A percentile compares a stretch with the other conserved stretches of the same genome.
These are phyloP conservation scores for Mnemiopsis leidyi DNA, from an alignment of 37 sponge, comb jelly and placozoan genomes.

Conservation along the genomic window DNA sequence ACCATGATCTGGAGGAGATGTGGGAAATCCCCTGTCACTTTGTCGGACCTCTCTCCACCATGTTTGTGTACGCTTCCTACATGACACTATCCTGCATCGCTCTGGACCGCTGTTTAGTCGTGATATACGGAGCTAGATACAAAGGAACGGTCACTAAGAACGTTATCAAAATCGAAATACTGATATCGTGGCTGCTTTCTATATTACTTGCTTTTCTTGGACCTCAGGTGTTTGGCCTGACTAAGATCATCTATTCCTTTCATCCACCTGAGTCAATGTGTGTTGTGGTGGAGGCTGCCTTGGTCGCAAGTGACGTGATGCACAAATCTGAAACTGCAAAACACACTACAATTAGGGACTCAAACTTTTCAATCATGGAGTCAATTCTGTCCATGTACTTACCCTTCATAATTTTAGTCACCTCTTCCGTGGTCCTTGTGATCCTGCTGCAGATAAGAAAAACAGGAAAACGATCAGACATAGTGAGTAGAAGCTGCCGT, in stretches of 20 bases:
- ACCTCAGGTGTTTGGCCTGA: background rate
- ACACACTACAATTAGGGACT: background rate
- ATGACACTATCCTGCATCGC: slow-evolving; percentile 36
- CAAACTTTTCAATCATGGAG: background rate
- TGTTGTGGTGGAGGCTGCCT: background rate
- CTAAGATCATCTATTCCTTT: slow-evolving; percentile 12
- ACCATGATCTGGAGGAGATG: background rate
- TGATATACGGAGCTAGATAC: slow-evolving; percentile 35
- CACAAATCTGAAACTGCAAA: background rate
- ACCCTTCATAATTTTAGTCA: slow-evolving; percentile 17
- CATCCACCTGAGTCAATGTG: slow-evolving; percentile 10
- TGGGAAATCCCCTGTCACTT: slow-evolving; percentile 17
- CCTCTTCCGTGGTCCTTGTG: background rate
- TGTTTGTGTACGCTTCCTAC: slow-evolving; percentile 31
- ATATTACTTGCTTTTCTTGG: background rate
- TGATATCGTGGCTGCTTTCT: background rate
- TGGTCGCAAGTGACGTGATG: background rate
- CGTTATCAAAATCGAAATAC: background rate
- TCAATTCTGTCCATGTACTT: background rate
- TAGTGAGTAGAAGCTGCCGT: background rate
- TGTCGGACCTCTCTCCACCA: slow-evolving; percentile 29
- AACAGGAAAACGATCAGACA: background rate
- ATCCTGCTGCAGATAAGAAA: background rate
- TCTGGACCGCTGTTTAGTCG: background rate
- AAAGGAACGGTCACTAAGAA: background rate